A percentile compares a stretch with the other conserved stretches of the same genome.
Conservation (phyloP, 2,113 vertebrate species). For the Prolemur simus region DNA sequence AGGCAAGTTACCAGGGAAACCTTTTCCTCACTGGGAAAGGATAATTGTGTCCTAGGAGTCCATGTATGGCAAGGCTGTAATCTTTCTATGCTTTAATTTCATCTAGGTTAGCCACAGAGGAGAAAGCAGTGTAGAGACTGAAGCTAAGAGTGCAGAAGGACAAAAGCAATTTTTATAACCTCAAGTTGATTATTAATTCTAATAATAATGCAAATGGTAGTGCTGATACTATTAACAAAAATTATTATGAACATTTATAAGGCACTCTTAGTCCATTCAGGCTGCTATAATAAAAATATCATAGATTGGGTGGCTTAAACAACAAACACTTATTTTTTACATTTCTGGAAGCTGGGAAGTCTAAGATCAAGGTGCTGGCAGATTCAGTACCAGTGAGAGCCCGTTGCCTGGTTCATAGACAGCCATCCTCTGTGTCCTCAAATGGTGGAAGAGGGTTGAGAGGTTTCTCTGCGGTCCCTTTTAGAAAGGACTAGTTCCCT, state of each 20-base stretch:
- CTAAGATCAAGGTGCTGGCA: neutral
- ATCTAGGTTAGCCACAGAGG: slow-evolving; percentile 28
- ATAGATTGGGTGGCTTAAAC: no score
- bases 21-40: slow-evolving; percentile 34
- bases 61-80: slow-evolving; percentile 17
- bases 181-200: neutral
- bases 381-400: neutral
- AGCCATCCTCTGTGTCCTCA: neutral
- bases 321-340: neutral
- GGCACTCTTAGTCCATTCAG: neutral
- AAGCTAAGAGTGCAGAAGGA: neutral
- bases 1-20: slow-evolving; percentile 57
- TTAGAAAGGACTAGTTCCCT: neutral
- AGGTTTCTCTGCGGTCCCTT: neutral
- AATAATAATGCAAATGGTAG: neutral
- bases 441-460: neutral
- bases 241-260: neutral
- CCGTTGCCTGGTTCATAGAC: neutral
- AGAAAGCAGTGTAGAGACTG: neutral
- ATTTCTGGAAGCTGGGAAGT: no score
- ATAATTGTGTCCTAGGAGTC: slow-evolving; percentile 24
- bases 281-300: neutral
- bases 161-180: slow-evolving; percentile 6
- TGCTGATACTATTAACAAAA: neutral
- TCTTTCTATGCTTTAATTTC: slow-evolving; percentile 41